Percentiles rank a stretch among this genome's conserved stretches.
Evolutionary conservation across 2,797 vertebrate genomes (phyloP).

Genomic region (Clamator glandarius): DNA sequence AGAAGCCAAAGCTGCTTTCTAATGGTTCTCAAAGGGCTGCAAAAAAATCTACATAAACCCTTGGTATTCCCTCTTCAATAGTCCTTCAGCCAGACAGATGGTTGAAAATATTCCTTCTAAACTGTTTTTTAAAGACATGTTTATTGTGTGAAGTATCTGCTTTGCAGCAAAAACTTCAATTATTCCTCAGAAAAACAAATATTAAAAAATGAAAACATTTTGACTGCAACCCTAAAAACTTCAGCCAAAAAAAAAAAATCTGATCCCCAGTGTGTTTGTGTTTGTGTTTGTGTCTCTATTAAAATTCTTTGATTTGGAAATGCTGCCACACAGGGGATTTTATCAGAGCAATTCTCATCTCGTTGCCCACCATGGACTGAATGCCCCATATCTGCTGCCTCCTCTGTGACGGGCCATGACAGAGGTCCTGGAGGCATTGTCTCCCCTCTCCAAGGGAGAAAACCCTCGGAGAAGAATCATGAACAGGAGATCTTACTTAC

Average conservation of each 20-base stretch:
- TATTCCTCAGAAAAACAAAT: slow-evolving; percentile 69
- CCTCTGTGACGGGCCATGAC: background rate
- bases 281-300: slow-evolving; percentile 10
- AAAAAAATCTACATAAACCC: slow-evolving; percentile 42
- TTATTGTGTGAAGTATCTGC: slow-evolving; percentile 71
- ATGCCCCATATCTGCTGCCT: background rate
- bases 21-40: background rate
- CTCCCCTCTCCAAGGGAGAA: background rate
- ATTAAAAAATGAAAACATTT: slow-evolving; percentile 69
- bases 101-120: slow-evolving; percentile 54
- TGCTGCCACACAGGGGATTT: slow-evolving; percentile 62
- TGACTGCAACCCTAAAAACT: slow-evolving; percentile 62
- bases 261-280: background rate
- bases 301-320: slow-evolving; percentile 58
- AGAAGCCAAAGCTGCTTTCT: background rate
- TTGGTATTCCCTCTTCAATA: slow-evolving; percentile 37
- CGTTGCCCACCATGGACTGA: background rate
- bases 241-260: slow-evolving; percentile 36
- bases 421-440: background rate
- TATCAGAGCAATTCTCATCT: background rate
- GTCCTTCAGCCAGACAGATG: slow-evolving; percentile 66
- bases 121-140: slow-evolving; percentile 44
- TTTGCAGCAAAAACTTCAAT: slow-evolving; percentile 65
- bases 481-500: background rate
- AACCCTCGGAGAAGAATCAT: background rate